phyloP scores from a whole-genome alignment of 2,888 invertebrate species.

The Emmelina monodactyla region DNA sequence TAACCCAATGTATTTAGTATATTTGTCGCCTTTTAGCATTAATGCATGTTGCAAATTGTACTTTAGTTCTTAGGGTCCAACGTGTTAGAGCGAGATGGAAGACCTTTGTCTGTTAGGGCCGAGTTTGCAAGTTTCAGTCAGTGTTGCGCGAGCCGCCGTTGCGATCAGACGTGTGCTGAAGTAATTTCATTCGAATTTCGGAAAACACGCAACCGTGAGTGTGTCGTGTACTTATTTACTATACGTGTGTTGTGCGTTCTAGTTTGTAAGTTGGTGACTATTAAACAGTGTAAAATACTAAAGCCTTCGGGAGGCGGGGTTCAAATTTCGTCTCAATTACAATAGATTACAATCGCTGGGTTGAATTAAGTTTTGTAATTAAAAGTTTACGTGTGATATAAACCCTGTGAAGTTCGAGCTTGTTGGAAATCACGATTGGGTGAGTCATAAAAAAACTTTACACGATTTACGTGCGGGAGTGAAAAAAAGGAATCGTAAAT shows the following conservation, averaged over 20 bases:
- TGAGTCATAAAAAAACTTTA: not conserved
- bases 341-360: not conserved
- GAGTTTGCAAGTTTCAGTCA: not conserved
- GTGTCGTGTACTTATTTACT: not conserved
- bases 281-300: not conserved
- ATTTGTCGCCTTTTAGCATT: constrained; percentile 1
- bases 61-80: not conserved
- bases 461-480: too few species aligned
- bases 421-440: not conserved
- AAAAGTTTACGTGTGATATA: constrained; percentile 8
- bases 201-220: not conserved
- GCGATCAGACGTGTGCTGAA: not conserved
- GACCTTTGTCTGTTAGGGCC: not conserved
- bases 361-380: constrained; percentile 11
- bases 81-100: not conserved
- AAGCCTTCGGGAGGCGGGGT: too few species aligned
- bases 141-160: not conserved
- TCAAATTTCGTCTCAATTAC: constrained; percentile 2
- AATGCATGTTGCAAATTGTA: constrained; percentile 1
- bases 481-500: too few species aligned
- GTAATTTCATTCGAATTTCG: not conserved
- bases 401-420: not conserved
- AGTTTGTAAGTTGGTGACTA: not conserved
- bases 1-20: not conserved
- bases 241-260: not conserved